These are phyloP conservation scores for Pogonophryne albipinna DNA, from an alignment of 2,797 vertebrate species.

Conservation along the genomic window DNA sequence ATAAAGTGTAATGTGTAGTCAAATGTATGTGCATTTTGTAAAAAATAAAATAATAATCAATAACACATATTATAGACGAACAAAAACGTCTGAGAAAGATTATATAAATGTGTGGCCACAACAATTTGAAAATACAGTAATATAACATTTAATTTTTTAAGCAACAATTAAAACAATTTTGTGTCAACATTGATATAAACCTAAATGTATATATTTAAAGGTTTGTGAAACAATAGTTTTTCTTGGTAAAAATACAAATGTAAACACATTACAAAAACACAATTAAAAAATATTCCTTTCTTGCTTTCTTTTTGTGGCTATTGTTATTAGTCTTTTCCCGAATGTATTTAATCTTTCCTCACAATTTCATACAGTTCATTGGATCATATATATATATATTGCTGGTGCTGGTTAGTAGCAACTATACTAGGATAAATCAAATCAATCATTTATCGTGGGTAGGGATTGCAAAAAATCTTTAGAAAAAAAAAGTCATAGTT, in stretches of 20 bases:
- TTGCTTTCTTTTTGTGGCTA: neutral
- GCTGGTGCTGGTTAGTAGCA: neutral
- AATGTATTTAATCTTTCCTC: neutral
- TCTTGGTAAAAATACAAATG: neutral
- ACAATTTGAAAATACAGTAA: neutral
- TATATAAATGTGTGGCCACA: neutral
- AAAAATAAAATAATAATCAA: neutral
- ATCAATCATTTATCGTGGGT: neutral
- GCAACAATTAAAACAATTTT: neutral
- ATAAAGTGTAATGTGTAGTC: neutral
- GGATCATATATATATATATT: neutral
- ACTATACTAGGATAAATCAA: slow-evolving; percentile 4
- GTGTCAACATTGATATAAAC: neutral
- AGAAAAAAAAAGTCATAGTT: neutral
- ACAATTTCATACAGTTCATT: neutral
- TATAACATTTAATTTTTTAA: neutral
- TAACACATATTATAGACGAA: neutral
- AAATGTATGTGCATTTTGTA: neutral
- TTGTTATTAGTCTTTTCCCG: neutral
- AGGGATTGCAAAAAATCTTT: slow-evolving; percentile 2
- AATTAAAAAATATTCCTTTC: neutral
- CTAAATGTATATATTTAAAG: neutral
- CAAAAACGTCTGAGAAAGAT: neutral
- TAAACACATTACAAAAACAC: too few species aligned
- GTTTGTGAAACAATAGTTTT: neutral